Conservation (phyloP, 2,888 invertebrate species). For the Eudasyphora cyanicolor region DNA sequence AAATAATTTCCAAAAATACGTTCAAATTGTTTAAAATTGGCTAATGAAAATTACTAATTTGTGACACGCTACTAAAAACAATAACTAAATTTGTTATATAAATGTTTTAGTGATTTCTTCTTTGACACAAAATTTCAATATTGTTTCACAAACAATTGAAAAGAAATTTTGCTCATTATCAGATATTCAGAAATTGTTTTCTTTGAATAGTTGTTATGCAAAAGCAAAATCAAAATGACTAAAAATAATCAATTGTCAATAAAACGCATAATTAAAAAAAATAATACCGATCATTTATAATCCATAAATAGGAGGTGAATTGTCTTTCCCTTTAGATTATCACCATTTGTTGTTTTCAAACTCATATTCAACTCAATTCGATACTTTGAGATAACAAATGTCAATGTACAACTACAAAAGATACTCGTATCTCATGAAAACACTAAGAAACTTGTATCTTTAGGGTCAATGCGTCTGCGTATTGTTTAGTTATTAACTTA, state of each 20-base stretch:
- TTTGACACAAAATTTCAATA: background rate
- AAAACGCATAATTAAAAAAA: background rate
- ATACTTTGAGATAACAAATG: slow-evolving; percentile 20
- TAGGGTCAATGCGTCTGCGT: background rate
- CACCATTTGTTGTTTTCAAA: background rate
- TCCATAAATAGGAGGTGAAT: background rate
- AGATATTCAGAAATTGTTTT: background rate
- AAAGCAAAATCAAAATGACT: background rate
- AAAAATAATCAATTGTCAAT: background rate
- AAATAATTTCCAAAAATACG: too few relatives aligned
- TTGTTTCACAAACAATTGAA: background rate
- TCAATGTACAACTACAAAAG: slow-evolving; percentile 47
- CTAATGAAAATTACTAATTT: background rate
- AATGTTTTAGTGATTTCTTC: background rate
- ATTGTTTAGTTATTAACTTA: slow-evolving; percentile 39
- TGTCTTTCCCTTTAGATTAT: background rate
- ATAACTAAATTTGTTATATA: background rate
- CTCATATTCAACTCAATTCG: background rate
- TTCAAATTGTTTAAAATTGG: too few relatives aligned
- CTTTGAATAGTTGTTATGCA: background rate
- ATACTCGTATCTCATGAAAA: background rate
- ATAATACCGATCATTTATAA: background rate
- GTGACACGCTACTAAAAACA: background rate
- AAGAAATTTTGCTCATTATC: background rate
- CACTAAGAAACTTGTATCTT: background rate